Percentiles rank a stretch among this genome's conserved stretches.
Conservation (phyloP, 2,888 invertebrate species). For the Leptopilina drosophilae region DNA sequence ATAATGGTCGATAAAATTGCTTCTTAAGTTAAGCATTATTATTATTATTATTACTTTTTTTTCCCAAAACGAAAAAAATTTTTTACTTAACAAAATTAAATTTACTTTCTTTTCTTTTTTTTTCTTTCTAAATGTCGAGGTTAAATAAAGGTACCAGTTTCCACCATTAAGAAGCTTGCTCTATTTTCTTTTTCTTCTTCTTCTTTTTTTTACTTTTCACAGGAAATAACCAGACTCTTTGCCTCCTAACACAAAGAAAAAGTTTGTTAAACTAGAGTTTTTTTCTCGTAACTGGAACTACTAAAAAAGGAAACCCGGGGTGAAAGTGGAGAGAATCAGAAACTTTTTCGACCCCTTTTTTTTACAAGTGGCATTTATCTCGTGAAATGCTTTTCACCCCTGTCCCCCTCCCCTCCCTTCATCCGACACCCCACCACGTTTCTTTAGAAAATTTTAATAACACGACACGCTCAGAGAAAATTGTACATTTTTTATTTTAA, state of each 20-base stretch:
- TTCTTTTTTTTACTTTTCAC: not conserved
- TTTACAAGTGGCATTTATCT: conserved; percentile 29
- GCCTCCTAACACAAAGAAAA: conserved; percentile 21
- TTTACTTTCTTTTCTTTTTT: not conserved
- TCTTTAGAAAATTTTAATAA: not conserved
- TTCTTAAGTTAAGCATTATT: not conserved
- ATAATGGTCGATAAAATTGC: not conserved
- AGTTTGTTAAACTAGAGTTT: conserved; percentile 27
- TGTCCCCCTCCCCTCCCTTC: too few species aligned
- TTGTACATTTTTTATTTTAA: not conserved
- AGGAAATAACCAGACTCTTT: conserved; percentile 7
- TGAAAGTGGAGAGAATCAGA: conserved; percentile 15
- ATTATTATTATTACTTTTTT: not conserved
- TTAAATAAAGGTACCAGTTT: conserved; percentile 20
- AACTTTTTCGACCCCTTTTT: conserved; percentile 16
- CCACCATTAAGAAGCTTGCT: not conserved
- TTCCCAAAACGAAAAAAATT: not conserved
- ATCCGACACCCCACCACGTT: not conserved
- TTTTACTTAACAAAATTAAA: not conserved
- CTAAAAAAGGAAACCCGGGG: conserved; percentile 9
- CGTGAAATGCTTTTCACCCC: conserved; percentile 1
- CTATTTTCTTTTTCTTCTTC: not conserved
- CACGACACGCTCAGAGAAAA: not conserved
- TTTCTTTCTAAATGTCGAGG: not conserved
- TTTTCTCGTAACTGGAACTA: conserved; percentile 20